A percentile compares a stretch with the other conserved stretches of the same genome.
Conservation (phyloP, 1,140 invertebrate genomes). For the Reticulitermes speratus region DNA sequence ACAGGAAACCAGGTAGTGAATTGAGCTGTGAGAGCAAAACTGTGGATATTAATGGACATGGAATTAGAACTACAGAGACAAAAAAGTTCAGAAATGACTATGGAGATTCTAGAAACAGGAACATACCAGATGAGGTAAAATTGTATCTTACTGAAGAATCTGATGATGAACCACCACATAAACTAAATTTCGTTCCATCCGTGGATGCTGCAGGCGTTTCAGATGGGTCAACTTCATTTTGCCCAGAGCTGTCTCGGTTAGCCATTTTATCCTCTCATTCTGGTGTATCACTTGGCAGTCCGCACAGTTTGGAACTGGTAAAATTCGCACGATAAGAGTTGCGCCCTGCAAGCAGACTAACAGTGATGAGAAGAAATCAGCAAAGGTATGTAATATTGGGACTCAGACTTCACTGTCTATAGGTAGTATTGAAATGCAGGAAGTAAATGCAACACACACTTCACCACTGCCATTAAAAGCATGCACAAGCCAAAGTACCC, state of each 20-base stretch:
- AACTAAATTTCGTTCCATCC: background rate
- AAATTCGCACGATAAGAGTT: background rate
- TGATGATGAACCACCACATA: constrained; percentile 10
- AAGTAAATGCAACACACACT: background rate
- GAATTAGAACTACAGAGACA: background rate
- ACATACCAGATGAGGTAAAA: constrained; percentile 15
- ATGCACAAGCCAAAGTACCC: constrained; percentile 28
- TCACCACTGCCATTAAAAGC: background rate
- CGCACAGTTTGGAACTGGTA: background rate
- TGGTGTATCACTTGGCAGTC: constrained; percentile 15
- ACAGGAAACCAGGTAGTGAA: background rate
- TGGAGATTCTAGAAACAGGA: background rate
- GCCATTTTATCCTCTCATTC: constrained; percentile 15
- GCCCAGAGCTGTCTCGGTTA: constrained; percentile 25
- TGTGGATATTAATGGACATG: background rate
- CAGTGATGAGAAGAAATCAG: background rate
- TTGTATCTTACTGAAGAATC: constrained; percentile 11
- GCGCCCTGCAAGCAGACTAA: background rate
- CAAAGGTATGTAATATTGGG: constrained; percentile 12
- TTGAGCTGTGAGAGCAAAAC: background rate
- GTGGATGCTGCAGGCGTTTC: constrained; percentile 24
- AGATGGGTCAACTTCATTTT: constrained; percentile 26
- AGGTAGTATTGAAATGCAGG: constrained; percentile 14
- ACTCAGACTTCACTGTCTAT: constrained; percentile 26
- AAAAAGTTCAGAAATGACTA: background rate